Base-by-base conservation (phyloP, 1,140 invertebrate species). In the Nilaparvata lugens region DNA sequence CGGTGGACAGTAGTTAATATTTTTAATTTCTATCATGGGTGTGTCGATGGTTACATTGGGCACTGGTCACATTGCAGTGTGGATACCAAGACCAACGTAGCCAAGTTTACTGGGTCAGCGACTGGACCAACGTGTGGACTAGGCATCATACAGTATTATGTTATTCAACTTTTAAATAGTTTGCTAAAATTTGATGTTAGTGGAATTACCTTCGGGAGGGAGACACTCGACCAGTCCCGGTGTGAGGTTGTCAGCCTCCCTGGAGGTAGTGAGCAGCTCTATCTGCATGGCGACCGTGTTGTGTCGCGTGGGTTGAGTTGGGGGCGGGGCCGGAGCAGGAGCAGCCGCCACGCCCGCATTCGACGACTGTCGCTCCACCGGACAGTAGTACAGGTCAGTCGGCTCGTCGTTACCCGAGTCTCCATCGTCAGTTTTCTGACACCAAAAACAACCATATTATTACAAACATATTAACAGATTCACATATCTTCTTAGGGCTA, bases 391-490 rank as follows among this genome's bases (percentile, higher is more conserved):
- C 56, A 81, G 70, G 71, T 87, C 88, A 48, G 84, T 86, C n/a
- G 92, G 91, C 71, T 96, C 92, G 72, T 96, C 93, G 71, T 93
- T 96, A 3, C 93, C 93, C 0, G 91, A 94, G 71, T 96, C 93
- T 69, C 90, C 89, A 67, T 93, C 91, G 72, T 93, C 91, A 18
- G 87, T 89, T 76, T 93, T 89, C 81, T 93, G 65, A 6, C 70
- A 65, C 55, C 11, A 53, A 23, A 61, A 55, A 24, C 23, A 54
- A 23, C n/a, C n/a, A n/a, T n/a, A n/a, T n/a, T n/a, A 21, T 14
- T 21, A 53, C 24, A 42, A 9, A 11, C n/a, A 42, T 42, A 42
- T 11, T 9, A 42, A 11, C n/a, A 42, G n/a, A 42, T 42, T 42
- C 9, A 42, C n/a, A 42, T 42, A 42, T 42, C n/a, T 11, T 42